phyloP scores from a whole-genome alignment of 2,888 invertebrate genomes.

The Cantharis rufa region DNA sequence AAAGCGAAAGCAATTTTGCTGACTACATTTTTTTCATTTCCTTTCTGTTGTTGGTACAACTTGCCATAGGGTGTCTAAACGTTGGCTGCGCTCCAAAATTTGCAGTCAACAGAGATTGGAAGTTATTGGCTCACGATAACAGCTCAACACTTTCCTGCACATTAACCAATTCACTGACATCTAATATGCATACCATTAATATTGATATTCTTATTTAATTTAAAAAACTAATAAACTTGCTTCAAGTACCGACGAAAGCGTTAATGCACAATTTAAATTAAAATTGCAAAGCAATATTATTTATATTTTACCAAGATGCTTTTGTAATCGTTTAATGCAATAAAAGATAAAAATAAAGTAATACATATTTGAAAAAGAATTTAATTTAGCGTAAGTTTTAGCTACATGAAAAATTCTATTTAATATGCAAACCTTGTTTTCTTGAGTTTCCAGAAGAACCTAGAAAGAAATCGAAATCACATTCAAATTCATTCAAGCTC shows the following conservation, averaged over 20 bases:
- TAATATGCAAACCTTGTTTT: conserved; percentile 26
- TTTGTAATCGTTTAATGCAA: neutral
- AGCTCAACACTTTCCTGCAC: conserved; percentile 23
- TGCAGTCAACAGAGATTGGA: conserved; percentile 12
- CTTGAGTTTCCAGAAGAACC: conserved; percentile 9
- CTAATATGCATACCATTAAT: conserved; percentile 12
- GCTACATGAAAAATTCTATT: conserved; percentile 8
- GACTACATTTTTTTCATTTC: conserved; percentile 3
- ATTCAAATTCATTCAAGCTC: conserved; percentile 29
- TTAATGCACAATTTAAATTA: neutral
- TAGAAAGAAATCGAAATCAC: conserved; percentile 26
- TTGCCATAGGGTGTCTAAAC: conserved; percentile 7
- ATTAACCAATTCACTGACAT: conserved; percentile 22
- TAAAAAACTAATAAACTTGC: neutral
- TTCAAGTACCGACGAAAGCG: neutral
- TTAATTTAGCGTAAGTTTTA: neutral
- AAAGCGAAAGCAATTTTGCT: conserved; percentile 3
- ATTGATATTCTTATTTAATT: conserved; percentile 5
- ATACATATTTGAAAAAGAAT: neutral
- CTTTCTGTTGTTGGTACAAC: conserved; percentile 4
- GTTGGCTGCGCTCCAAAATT: conserved; percentile 18
- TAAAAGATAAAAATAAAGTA: neutral
- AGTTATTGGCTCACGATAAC: conserved; percentile 13
- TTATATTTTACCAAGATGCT: neutral
- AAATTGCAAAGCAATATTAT: neutral